Evolutionary conservation across 2,888 invertebrate genomes (phyloP).

Genomic region (Drosophila nigritarsus): DNA sequence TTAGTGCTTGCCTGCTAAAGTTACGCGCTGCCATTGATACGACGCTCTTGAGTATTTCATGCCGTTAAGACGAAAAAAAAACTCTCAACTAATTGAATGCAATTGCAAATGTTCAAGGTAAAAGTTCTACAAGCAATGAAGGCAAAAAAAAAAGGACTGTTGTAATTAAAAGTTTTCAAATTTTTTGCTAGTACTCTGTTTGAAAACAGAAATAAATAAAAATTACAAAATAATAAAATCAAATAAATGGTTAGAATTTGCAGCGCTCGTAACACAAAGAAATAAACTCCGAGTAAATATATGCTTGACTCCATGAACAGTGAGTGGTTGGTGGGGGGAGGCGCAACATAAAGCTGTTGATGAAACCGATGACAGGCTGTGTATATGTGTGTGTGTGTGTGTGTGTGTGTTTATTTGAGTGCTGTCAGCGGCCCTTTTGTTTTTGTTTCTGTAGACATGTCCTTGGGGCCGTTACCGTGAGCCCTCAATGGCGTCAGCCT

Average conservation of each 20-base stretch:
- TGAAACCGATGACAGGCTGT: constrained; percentile 32
- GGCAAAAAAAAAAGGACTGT: background rate
- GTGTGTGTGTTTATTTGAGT: constrained; percentile 2
- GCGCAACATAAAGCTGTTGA: constrained; percentile 31
- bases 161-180: constrained; percentile 43
- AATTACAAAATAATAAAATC: constrained; percentile 10
- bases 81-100: constrained; percentile 26
- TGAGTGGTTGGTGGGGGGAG: background rate
- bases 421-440: constrained; percentile 27
- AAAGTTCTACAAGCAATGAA: constrained; percentile 15
- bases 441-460: constrained; percentile 31
- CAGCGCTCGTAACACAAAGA: constrained; percentile 8
- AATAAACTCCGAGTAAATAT: constrained; percentile 44
- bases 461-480: background rate
- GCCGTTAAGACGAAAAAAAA: constrained; percentile 8
- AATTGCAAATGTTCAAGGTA: constrained; percentile 23
- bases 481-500: background rate
- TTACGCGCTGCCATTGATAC: constrained; percentile 14
- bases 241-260: constrained; percentile 32
- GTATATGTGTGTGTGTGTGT: background rate
- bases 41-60: constrained; percentile 2
- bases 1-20: constrained; percentile 17
- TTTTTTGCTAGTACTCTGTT: constrained; percentile 16
- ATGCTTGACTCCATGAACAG: constrained; percentile 9
- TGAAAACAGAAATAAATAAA: background rate